Evolutionary conservation across 2,113 vertebrate species (phyloP).

Genomic region (Tetrao urogallus): DNA sequence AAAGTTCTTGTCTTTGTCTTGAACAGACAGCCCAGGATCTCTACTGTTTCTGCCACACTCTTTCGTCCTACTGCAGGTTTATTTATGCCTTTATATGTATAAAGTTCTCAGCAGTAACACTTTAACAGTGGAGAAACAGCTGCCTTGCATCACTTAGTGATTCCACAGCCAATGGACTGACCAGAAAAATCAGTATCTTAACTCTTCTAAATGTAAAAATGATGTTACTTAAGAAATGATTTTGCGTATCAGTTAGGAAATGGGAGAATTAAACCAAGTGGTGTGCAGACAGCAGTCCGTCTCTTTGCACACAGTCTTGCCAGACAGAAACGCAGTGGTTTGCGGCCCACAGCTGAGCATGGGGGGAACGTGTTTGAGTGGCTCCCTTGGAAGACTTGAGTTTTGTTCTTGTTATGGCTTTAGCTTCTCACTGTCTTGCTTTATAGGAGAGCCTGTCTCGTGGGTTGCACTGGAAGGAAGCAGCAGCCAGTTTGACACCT

Average conservation of each 20-base stretch:
- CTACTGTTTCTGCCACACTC: background rate
- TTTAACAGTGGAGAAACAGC: background rate
- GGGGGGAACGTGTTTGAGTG: background rate
- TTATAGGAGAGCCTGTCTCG: background rate
- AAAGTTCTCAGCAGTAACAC: background rate
- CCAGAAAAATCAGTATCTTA: background rate
- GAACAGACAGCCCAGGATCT: background rate
- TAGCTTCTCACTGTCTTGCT: background rate
- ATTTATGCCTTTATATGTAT: background rate
- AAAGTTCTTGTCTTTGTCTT: background rate
- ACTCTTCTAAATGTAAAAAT: background rate
- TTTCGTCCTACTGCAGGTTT: background rate
- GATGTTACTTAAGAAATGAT: background rate
- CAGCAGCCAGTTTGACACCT: background rate
- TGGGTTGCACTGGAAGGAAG: background rate
- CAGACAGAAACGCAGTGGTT: background rate
- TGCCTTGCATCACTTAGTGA: background rate
- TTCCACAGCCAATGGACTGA: background rate
- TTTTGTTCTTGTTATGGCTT: background rate
- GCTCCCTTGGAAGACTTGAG: background rate
- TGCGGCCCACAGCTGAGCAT: background rate
- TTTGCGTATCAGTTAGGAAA: background rate
- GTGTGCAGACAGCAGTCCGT: background rate
- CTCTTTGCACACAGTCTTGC: background rate
- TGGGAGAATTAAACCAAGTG: background rate